phyloP scores from a whole-genome alignment of 2,888 invertebrate species.

The Platycheirus albimanus region DNA sequence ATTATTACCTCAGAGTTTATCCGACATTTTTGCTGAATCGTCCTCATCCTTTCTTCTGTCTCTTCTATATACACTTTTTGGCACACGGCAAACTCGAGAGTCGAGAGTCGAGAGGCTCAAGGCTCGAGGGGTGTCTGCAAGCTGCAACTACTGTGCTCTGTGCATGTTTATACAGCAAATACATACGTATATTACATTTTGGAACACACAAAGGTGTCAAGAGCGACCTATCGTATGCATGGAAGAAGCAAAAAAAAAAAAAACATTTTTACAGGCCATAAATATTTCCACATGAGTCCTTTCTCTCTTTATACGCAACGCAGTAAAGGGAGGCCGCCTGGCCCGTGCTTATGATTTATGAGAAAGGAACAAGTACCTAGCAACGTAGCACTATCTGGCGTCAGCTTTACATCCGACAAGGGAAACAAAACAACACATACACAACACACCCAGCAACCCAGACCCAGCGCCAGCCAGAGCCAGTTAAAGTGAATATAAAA shows the following conservation, averaged over 20 bases:
- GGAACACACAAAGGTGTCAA: slow-evolving; percentile 50
- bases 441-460: too few relatives aligned
- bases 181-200: background rate
- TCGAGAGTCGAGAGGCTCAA: background rate
- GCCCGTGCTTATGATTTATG: slow-evolving; percentile 54
- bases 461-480: background rate
- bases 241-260: background rate
- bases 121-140: slow-evolving; percentile 20
- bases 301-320: background rate
- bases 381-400: slow-evolving; percentile 36
- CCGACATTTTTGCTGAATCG: slow-evolving; percentile 65
- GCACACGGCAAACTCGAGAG: slow-evolving; percentile 1
- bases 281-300: slow-evolving; percentile 41
- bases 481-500: slow-evolving; percentile 43
- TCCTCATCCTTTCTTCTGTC: background rate
- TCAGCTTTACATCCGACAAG: slow-evolving; percentile 22
- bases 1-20: slow-evolving; percentile 58
- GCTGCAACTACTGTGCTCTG: too few relatives aligned
- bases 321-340: background rate
- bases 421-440: slow-evolving; percentile 1
- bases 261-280: slow-evolving; percentile 40
- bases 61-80: background rate
- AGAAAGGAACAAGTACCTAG: slow-evolving; percentile 26
- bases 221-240: slow-evolving; percentile 8
- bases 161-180: background rate